phyloP scores from a whole-genome alignment of 2,797 vertebrate genomes.

The Enteromius argenteus region DNA sequence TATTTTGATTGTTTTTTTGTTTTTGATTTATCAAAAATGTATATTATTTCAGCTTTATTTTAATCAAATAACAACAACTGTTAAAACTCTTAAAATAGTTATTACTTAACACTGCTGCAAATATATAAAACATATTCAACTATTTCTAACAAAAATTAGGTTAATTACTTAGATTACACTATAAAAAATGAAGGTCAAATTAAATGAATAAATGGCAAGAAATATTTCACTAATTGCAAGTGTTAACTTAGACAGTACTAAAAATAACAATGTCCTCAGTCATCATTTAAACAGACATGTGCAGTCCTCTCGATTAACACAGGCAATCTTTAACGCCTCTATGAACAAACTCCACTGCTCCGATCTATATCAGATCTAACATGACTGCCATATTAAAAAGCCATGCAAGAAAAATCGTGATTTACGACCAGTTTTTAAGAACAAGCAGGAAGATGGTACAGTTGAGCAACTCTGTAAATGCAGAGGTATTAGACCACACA shows the following conservation, averaged over 20 bases:
- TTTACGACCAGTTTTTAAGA: conserved; percentile 23
- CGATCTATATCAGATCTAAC: not conserved
- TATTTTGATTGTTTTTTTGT: too few relatives aligned
- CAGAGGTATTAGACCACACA: not conserved
- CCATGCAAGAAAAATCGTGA: not conserved
- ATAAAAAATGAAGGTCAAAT: not conserved
- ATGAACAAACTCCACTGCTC: not conserved
- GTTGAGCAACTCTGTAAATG: conserved; percentile 4
- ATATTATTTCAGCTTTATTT: not conserved
- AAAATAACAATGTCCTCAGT: not conserved
- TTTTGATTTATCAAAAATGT: not conserved
- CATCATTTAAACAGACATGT: not conserved
- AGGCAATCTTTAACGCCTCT: not conserved
- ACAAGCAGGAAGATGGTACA: not conserved
- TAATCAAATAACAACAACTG: not conserved
- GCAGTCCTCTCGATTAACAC: not conserved
- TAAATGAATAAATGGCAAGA: not conserved
- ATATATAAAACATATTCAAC: not conserved
- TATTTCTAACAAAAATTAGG: not conserved
- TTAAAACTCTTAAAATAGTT: too few relatives aligned
- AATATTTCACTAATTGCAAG: conserved; percentile 10
- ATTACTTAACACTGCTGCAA: not conserved
- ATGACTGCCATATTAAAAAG: conserved; percentile 24
- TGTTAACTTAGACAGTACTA: not conserved
- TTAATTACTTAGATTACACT: not conserved